Evolutionary conservation across 2,113 vertebrate species (phyloP), one percentile per base, ranked within the genome.

Genomic region (Picathartes gymnocephalus): DNA sequence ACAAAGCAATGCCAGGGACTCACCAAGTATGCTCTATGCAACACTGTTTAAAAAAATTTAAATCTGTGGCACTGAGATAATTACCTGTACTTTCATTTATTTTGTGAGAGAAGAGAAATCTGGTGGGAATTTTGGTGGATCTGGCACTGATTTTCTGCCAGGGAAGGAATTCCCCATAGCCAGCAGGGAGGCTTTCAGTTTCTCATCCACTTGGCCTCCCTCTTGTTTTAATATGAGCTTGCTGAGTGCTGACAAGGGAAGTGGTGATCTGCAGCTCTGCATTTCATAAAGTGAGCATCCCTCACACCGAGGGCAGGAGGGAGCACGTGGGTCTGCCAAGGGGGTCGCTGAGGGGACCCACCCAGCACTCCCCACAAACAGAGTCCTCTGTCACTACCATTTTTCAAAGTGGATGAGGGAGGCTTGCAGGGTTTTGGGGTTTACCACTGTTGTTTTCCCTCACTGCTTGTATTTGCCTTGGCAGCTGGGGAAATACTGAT

Each of bases 291-390:
- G 47, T 0, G 0, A 85, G 57, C 60, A 58, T 45, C 0, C 0
- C 28, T 79, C 47, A 3, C 0, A 0, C 16, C 0, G 0, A 65
- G 40, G 66, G 27, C 40, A 35, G 35, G 77, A 24, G 30, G 47
- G 77, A 62, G 18, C 4, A 4, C 0, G 0, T 15, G 71, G 35
- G 20, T 44, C 87, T 84, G 65, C n/a, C 1, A 0, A 44, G 37
- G 37, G 40, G 50, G 30, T 82, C 47, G n/a, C 71, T 27, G 48
- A 64, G 42, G 39, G 10, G 8, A 40, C 25, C 39, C 57, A 60
- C 28, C 22, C 30, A 48, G 35, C 9, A 58, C 21, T n/a, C 31
- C 39, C 18, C 60, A 60, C 51, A 31, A 28, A 80, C 0, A 1
- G 9, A 23, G 15, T 13, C 27, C 44, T 24, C 56, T 13, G 21